A percentile compares a stretch with the other conserved stretches of the same genome.
These are phyloP conservation scores for Diplodus puntazzo DNA, from an alignment of 2,797 vertebrate genomes.

Conservation along the genomic window DNA sequence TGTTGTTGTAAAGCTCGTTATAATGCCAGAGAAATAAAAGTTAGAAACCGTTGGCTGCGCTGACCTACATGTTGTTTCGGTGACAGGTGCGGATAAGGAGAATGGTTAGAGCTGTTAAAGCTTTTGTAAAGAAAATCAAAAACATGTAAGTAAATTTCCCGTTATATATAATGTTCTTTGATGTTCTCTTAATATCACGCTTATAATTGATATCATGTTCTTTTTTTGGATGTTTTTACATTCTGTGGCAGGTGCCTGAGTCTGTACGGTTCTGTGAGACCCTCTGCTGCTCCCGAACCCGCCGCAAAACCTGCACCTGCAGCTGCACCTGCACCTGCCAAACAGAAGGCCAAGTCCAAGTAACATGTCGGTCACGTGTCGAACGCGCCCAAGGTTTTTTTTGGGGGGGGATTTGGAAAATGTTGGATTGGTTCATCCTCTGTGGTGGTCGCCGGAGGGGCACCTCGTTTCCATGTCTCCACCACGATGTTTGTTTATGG, in stretches of 20 bases:
- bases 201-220: not conserved
- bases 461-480: constrained; percentile 66
- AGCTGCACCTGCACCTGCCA: constrained; percentile 63
- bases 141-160: constrained; percentile 85
- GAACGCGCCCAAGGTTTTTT: constrained; percentile 32
- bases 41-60: constrained; percentile 2
- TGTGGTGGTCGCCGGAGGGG: constrained; percentile 55
- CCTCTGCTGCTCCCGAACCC: constrained; percentile 57
- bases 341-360: constrained; percentile 86
- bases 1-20: not conserved
- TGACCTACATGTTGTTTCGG: constrained; percentile 27
- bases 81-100: constrained; percentile 89
- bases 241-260: constrained; percentile 71
- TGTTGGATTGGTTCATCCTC: constrained; percentile 57
- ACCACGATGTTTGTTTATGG: constrained; percentile 68
- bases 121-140: constrained; percentile 86
- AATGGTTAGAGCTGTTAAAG: constrained; percentile 83
- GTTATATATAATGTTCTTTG: not conserved
- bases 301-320: constrained; percentile 51
- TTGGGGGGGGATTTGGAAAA: constrained; percentile 50
- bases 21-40: constrained; percentile 40
- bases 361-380: constrained; percentile 58
- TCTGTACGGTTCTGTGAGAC: constrained; percentile 67
- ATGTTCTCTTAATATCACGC: not conserved
- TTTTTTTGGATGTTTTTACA: no score